Evolutionary conservation across 2,113 vertebrate genomes (phyloP), one percentile per base, ranked within the genome.

Genomic region (Onychostoma macrolepis): DNA sequence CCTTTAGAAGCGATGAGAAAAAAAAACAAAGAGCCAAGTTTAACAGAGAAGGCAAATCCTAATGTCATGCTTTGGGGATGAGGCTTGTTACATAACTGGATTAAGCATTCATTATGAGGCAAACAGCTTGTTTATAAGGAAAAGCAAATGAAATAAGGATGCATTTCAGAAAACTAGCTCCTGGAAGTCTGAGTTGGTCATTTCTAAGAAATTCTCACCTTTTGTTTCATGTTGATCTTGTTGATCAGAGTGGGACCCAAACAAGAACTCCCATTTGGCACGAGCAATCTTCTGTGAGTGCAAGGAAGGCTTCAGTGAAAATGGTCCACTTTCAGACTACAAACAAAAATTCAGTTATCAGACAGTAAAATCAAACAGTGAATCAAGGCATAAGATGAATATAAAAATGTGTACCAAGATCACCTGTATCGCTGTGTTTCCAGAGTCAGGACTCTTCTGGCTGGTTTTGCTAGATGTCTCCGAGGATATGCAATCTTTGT

Each of bases 201-300:
- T 28, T 67, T 50, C 4, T 13, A 19, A 24, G n/a, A 84, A 71
- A 28, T 81, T 50, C 79, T 76, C 24, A 95, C 90, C 90, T 88
- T 88, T 87, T 0, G 4, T 76, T 28, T 45, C 11, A 86, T 0
- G 72, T 5, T 45, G 69, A 11, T 89, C 87, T 74, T 61, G 56
- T 24, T 61, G 56, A 61, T 93, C 90, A 0, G 79, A 79, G 26
- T 63, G 87, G 4, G 94, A 94, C 80, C 98, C 98, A 26, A 98
- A 99, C 93, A 99, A 96, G 92, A 99, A 99, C 86, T 99, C 97
- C 97, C 98, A 99, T 93, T 99, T 99, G 89, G 98, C 98, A 87
- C 91, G 96, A 71, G 98, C 97, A 0, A 98, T 96, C 89, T 95
- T 97, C 94, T 98, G 97, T 11, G 96, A 97, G 11, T 97, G 96